Evolutionary conservation across 2,113 vertebrate genomes (phyloP), one percentile per base, ranked within the genome.

Genomic region (Acanthisitta chloris): DNA sequence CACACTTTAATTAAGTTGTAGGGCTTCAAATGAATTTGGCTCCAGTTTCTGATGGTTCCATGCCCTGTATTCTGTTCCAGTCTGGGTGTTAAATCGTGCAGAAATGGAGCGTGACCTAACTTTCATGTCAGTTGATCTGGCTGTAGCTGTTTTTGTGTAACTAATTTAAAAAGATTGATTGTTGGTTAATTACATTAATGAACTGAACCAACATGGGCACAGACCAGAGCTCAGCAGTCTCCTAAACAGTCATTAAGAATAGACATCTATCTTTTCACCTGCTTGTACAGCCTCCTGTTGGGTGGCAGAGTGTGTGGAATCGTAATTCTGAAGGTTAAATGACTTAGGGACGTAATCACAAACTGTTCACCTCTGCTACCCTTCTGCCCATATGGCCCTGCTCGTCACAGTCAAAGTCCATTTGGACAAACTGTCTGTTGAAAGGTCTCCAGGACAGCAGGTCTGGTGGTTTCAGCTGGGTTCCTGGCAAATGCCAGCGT

Each of bases 141-240:
- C 88, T 78, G 80, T 81, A 65, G 82, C 81, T 97, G 88, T 15
- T 96, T 97, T 96, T 94, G 52, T 90, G 82, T 88, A 96, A 90
- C 83, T 97, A 82, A 94, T 95, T 96, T 96, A 55, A 88, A 95
- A 97, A 97, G 96, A 95, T 93, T 92, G 93, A 95, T 97, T 97
- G 76, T 91, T 96, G 62, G 51, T 93, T 98, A 96, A 97, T 96
- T 93, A 71, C 87, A 54, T 96, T 96, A 97, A 97, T 97, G 96
- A 97, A 96, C 97, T 94, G 94, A 94, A 91, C 90, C 78, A 88
- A 80, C 88, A 83, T 81, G 90, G 80, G 82, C 49, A 62, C 69
- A 88, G 93, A 89, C 89, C 89, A 95, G 66, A 86, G 89, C 92
- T 33, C 94, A 97, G 94, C 90, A 89, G 94, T 83, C 65, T 96